Percentiles rank a stretch among this genome's conserved stretches.
phyloP scores from a whole-genome alignment of 2,888 invertebrate species.

The Brenthis daphne region DNA sequence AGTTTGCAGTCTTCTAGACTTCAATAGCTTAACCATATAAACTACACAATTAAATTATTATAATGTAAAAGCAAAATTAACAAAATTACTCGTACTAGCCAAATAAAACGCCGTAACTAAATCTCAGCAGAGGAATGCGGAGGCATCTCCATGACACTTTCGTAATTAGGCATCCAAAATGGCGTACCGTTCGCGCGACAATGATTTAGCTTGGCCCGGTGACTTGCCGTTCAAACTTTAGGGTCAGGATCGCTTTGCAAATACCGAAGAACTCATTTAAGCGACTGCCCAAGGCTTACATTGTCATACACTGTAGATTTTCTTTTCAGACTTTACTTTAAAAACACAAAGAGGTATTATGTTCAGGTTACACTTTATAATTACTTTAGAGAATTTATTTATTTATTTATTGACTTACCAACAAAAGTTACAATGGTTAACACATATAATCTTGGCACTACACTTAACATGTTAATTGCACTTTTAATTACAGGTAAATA shows the following conservation, averaged over 20 bases:
- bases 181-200: constrained; percentile 38
- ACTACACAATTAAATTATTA: not conserved
- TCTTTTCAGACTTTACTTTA: not conserved
- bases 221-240: constrained; percentile 38
- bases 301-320: constrained; percentile 4
- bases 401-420: too few relatives aligned
- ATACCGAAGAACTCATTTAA: constrained; percentile 27
- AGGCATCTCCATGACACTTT: constrained; percentile 44
- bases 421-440: too few relatives aligned
- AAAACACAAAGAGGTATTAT: too few relatives aligned
- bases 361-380: too few relatives aligned
- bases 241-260: constrained; percentile 31
- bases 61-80: constrained; percentile 1
- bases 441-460: too few relatives aligned
- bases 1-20: too few relatives aligned
- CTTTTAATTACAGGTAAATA: too few relatives aligned
- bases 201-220: constrained; percentile 34
- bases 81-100: constrained; percentile 8
- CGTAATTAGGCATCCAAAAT: constrained; percentile 47
- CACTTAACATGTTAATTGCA: too few relatives aligned
- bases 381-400: too few relatives aligned
- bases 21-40: too few relatives aligned
- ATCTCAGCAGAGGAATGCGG: constrained; percentile 43
- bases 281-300: not conserved
- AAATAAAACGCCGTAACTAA: constrained; percentile 22